Evolutionary conservation across 2,888 invertebrate genomes (phyloP), one percentile per base, ranked within the genome.

Genomic region (Epiblema foenella): DNA sequence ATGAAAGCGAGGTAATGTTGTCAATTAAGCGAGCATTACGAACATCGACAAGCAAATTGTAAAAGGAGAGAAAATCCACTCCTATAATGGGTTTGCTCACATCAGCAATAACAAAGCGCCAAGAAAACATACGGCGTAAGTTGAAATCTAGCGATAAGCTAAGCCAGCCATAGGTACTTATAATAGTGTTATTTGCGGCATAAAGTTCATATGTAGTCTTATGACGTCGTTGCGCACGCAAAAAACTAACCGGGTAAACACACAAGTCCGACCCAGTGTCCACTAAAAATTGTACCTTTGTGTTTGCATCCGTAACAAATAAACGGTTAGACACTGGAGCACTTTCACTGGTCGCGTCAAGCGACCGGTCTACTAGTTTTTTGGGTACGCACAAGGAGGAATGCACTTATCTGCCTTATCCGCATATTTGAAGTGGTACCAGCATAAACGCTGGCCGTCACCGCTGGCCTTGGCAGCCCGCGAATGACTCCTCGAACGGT

Each of bases 21-120:
- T 39, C 39, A 39, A 18, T 74, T 77, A 2, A 77, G 9, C 59
- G 54, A 29, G 39, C 9, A 52, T 68, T 52, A 9, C 54, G 56
- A 56, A 62, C 29, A 56, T 62, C 56, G 33, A 68, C 68, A 15
- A 62, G 29, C 49, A 63, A 51, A 18, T 18, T 33, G 18, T 51
- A 17, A 42, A 15, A 39, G 2, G 18, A 18, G 11, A 33, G 11
- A 5, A 49, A 49, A 49, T n/a, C n/a, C n/a, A 58, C 58, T 18
- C 39, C 59, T 24, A 68, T 68, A 20, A 64, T 69, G 8, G 69
- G 64, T 37, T 69, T 69, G 15, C 51, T 56, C 4, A 69, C 69
- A 33, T 68, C 68, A 15, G 62, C 68, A 1, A 68, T 24, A 3
- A 58, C 9, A 60, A 60, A 68, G 10, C 60, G 60, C 60, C 60